Evolutionary conservation across 2,888 invertebrate genomes (phyloP).

Genomic region (Spodoptera littoralis): DNA sequence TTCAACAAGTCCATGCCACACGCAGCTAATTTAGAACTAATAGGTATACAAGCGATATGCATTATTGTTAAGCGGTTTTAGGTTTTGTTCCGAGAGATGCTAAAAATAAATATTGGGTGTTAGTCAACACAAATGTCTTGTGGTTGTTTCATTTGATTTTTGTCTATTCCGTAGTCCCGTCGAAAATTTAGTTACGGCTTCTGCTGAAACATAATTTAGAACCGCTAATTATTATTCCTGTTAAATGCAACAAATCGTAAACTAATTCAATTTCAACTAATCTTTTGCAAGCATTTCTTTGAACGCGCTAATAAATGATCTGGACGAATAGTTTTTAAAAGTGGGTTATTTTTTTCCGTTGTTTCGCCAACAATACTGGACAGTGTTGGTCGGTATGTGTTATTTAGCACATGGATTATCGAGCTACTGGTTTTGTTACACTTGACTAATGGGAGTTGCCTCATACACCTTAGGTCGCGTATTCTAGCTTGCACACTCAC

Average conservation of each 20-base stretch:
- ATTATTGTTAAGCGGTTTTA: slow-evolving; percentile 42
- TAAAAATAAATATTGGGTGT: slow-evolving; percentile 39
- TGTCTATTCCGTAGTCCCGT: slow-evolving; percentile 26
- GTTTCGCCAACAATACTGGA: slow-evolving; percentile 30
- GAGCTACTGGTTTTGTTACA: slow-evolving; percentile 51
- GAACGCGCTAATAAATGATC: slow-evolving; percentile 25
- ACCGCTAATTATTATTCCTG: slow-evolving; percentile 15
- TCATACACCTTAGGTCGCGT: slow-evolving; percentile 36
- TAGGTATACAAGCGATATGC: slow-evolving; percentile 30
- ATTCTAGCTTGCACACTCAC: slow-evolving; percentile 42
- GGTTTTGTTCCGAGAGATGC: slow-evolving; percentile 50
- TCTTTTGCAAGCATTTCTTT: slow-evolving; percentile 37
- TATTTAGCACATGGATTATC: slow-evolving; percentile 42
- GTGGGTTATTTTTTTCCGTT: slow-evolving; percentile 35
- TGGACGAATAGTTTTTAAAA: slow-evolving; percentile 41
- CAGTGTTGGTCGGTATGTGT: slow-evolving; percentile 24
- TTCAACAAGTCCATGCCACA: slow-evolving; percentile 55
- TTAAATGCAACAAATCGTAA: slow-evolving; percentile 25
- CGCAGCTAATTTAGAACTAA: slow-evolving; percentile 55
- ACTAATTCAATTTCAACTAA: slow-evolving; percentile 17
- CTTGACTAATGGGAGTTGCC: slow-evolving; percentile 49
- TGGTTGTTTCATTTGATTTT: slow-evolving; percentile 31
- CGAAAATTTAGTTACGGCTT: slow-evolving; percentile 26
- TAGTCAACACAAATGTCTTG: slow-evolving; percentile 31
- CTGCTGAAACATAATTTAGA: slow-evolving; percentile 16